Conservation (phyloP, 2,797 vertebrate species). For the Falco concolor region DNA sequence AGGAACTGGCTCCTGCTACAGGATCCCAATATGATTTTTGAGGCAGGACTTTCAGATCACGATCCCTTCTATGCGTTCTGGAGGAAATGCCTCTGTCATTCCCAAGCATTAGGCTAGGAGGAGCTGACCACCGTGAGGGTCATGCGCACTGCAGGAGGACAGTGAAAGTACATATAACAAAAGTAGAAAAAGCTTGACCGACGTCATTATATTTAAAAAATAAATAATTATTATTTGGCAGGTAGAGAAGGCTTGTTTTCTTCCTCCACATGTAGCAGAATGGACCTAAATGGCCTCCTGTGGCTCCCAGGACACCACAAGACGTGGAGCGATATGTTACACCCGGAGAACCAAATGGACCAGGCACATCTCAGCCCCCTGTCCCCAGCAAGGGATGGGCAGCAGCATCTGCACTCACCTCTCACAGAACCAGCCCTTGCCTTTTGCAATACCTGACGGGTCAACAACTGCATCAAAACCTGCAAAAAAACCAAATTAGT, state of each 20-base stretch:
- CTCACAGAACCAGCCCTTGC: not conserved
- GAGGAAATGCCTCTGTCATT: not conserved
- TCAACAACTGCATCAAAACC: not conserved
- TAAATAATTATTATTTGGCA: not conserved
- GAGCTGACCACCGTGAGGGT: fast-evolving
- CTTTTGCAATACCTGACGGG: fast-evolving
- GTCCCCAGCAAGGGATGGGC: not conserved
- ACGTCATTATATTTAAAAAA: fast-evolving
- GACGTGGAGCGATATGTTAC: fast-evolving
- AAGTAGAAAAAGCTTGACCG: not conserved
- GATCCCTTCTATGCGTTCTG: not conserved
- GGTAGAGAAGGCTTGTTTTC: fast-evolving
- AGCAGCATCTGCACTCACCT: not conserved
- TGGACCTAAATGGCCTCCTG: not conserved
- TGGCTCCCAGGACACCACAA: fast-evolving
- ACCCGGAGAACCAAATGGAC: fast-evolving
- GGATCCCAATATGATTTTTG: fast-evolving
- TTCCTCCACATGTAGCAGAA: not conserved
- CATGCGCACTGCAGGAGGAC: too few relatives aligned
- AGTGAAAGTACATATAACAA: not conserved
- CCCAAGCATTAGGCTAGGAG: not conserved
- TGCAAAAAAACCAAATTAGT: not conserved
- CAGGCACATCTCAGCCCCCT: not conserved
- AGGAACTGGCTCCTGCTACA: not conserved
- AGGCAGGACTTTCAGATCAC: not conserved